Evolutionary conservation across 2,888 invertebrate species (phyloP), one percentile per base, ranked within the genome.

Genomic region (Lycophotia porphyrea): DNA sequence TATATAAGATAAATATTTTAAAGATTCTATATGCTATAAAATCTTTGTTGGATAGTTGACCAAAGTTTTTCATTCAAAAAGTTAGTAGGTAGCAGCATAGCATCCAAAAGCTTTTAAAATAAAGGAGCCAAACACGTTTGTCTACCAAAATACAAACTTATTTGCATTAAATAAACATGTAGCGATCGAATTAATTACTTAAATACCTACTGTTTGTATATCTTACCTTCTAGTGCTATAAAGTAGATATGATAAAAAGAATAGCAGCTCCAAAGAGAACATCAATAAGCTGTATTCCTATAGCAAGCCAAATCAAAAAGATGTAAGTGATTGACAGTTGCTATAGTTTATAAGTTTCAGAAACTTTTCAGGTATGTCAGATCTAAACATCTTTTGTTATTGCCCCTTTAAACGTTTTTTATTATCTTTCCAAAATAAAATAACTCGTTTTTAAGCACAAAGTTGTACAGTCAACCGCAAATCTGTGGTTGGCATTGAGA

Each of bases 61-160:
- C n/a, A n/a, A 52, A 55, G 55, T 27, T 55, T 34, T 36, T 34
- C 60, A 61, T 61, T 61, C 36, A 13, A 36, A 61, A 63, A 39
- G 4, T 4, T 60, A 31, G 8, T 58, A 31, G 21, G 3, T 18
- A 5, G 15, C n/a, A 52, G 52, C 31, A 58, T 58, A 31, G 18
- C 31, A 31, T 21, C 58, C 9, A 31, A 31, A 5, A 58, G 58
- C 31, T 60, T 60, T 21, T 34, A 21, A 60, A 60, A 34, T 60
- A 34, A 34, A 60, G 34, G 4, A 31, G 34, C 34, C 39, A 63
- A 39, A 63, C 63, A 63, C 63, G 63, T 63, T 63, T 63, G 63
- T 39, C 39, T n/a, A 18, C 39, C 15, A 63, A 63, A 39, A 15
- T 27, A 39, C n/a, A 39, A 63, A 63, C 39, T 63, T 39, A 39